Base-by-base conservation (phyloP, 2,888 invertebrate genomes). In the Macrosoma leucophasiata region DNA sequence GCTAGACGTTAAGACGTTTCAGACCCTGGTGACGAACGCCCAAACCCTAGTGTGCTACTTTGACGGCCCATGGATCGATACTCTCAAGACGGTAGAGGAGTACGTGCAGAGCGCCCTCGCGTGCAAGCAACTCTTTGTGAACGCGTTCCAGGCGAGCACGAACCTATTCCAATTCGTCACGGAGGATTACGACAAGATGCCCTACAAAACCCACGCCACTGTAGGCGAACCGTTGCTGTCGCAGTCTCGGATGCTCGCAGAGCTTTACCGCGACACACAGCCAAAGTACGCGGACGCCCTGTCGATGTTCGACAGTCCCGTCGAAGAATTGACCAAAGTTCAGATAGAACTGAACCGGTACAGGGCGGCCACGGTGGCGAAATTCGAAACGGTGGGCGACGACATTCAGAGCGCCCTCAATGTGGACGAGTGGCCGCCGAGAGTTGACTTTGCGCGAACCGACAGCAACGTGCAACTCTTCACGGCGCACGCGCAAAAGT, bases 81-180 rank as follows among this genome's bases (percentile, higher is more conserved):
- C 23, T 23, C 12, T 23, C 23, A 23, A 23, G 12, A 23, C 23
- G 23, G 13, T 23, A 23, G 23, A 12, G 13, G 23, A 23, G 11
- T 22, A 22, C 22, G 12, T 23, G 23, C 23, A 13, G 23, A 23
- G 23, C 23, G 6, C 13, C 23, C 12, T 23, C 10, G 13, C 23
- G 13, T 23, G 23, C 23, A 23, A 23, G 23, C 23, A 23, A 23
- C 23, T 23, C 12, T 23, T 23, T 23, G 6, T 23, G 23, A 23
- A 23, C 23, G 23, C 13, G 23, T 23, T 23, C 23, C 11, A 23
- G 23, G 23, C 11, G 13, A 23, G 23, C 23, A 12, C 23, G 12
- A 23, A 23, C 11, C 23, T 23, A 23, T 23, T 23, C 12, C 3
- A n/a, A 13, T 13, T 23, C 13, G 23, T 23, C 4, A 12, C 8